Evolutionary conservation across 2,888 invertebrate species (phyloP).

Genomic region (Portevinia maculata): DNA sequence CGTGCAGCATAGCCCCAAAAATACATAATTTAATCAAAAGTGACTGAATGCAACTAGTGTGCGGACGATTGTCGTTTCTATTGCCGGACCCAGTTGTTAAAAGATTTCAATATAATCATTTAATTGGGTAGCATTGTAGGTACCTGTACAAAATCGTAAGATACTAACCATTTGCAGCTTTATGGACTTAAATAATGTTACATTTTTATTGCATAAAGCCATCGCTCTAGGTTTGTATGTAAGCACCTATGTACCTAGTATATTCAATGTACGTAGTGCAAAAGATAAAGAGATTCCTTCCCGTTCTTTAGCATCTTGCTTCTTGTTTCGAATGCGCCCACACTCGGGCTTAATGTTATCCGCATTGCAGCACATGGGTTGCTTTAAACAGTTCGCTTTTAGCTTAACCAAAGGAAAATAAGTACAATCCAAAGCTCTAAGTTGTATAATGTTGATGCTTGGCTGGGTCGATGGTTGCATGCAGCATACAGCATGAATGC

Average conservation of each 20-base stretch:
- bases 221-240: too few relatives aligned
- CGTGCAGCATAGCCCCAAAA: too few relatives aligned
- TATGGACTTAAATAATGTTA: too few relatives aligned
- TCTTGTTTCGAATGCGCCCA: slow-evolving; percentile 19
- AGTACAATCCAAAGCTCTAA: slow-evolving; percentile 42
- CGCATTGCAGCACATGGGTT: slow-evolving; percentile 45
- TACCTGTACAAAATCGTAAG: too few relatives aligned
- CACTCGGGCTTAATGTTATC: slow-evolving; percentile 18
- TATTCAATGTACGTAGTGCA: neutral
- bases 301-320: slow-evolving; percentile 1
- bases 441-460: slow-evolving; percentile 22
- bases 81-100: too few relatives aligned
- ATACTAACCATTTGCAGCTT: too few relatives aligned
- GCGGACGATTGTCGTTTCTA: too few relatives aligned
- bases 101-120: too few relatives aligned
- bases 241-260: neutral
- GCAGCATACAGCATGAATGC: slow-evolving; percentile 42
- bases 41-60: too few relatives aligned
- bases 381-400: slow-evolving; percentile 3
- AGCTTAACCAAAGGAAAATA: slow-evolving; percentile 14
- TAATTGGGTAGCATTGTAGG: too few relatives aligned
- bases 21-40: too few relatives aligned
- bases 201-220: too few relatives aligned
- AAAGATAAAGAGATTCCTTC: slow-evolving; percentile 4
- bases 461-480: slow-evolving; percentile 34